Conservation (phyloP, 37 sponge, comb jelly and placozoan species). For the Geodia barretti region DNA sequence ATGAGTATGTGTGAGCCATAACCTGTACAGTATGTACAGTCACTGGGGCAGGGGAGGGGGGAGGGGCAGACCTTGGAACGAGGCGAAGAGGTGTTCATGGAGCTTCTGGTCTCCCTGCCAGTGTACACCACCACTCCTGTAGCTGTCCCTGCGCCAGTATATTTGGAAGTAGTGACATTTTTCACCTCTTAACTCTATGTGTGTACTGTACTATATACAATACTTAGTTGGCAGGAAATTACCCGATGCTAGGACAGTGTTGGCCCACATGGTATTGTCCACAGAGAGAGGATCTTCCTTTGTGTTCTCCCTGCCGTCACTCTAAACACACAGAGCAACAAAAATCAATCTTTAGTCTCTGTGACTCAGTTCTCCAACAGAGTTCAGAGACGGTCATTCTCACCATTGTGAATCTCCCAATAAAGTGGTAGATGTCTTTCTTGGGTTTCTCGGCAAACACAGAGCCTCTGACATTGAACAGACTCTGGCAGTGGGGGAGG, state of each 20-base stretch:
- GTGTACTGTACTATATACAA: neutral
- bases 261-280: slow-evolving; percentile 91
- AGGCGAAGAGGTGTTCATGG: slow-evolving; percentile 81
- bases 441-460: slow-evolving; percentile 85
- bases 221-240: too few species aligned
- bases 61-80: slow-evolving; percentile 64
- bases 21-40: neutral
- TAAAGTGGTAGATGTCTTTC: slow-evolving; percentile 83
- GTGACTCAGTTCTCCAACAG: too few species aligned
- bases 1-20: neutral
- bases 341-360: too few species aligned
- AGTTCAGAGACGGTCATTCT: too few species aligned
- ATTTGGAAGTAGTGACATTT: neutral
- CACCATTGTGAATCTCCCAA: slow-evolving; percentile 78
- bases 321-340: too few species aligned
- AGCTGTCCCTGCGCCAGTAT: slow-evolving; percentile 74
- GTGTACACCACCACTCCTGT: slow-evolving; percentile 89
- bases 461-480: slow-evolving; percentile 49
- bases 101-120: slow-evolving; percentile 87
- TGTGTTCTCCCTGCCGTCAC: slow-evolving; percentile 1
- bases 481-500: slow-evolving; percentile 55
- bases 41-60: neutral
- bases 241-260: slow-evolving; percentile 94
- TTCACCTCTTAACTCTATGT: neutral
- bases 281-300: slow-evolving; percentile 84